Base-by-base conservation (phyloP, 2,797 vertebrate genomes). In the Halcyon leucocephala region DNA sequence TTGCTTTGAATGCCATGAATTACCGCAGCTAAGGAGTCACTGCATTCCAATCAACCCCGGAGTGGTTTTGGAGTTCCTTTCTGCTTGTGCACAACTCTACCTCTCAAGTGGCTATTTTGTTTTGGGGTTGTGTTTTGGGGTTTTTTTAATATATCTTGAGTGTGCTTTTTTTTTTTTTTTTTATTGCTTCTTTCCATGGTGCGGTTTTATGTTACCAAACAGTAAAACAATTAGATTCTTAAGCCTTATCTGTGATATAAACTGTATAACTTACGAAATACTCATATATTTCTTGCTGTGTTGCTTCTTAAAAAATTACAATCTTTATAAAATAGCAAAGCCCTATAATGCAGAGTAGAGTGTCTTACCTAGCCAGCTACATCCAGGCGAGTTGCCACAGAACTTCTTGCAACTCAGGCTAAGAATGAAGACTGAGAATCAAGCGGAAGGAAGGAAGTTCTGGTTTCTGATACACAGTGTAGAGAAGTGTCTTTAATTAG, bases 401-500 rank as follows among this genome's bases (percentile, higher is more conserved):
- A 78, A n/a, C 88, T 39, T 22, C 86, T 87, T 39, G 1, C 8
- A 26, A 20, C 62, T 65, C 64, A 9, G 88, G 80, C 82, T 85
- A 48, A 64, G 85, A 58, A 49, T 0, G 0, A 76, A 89, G 62
- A 60, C 62, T 33, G 77, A 51, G 83, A 93, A 89, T 33, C 46
- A 49, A 39, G 77, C 9, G 61, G 71, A 58, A 92, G 42, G 66
- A 52, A 93, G 52, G 46, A 90, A 69, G 26, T 54, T 89, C 74
- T 55, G 37, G 41, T 52, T 87, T 77, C 79, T 58, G 85, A 72
- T 71, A 66, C 41, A 83, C 82, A 54, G 70, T 25, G 35, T 1
- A 96, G 82, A 93, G 33, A 51, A 84, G 67, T 77, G 80, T 84
- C 76, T 92, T 72, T 66, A 39, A 54, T 96, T 88, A 93, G 90